Evolutionary conservation across 37 sponge, comb jelly and placozoan species (phyloP), one percentile per base, ranked within the genome.

Genomic region (Eunapius fragilis): DNA sequence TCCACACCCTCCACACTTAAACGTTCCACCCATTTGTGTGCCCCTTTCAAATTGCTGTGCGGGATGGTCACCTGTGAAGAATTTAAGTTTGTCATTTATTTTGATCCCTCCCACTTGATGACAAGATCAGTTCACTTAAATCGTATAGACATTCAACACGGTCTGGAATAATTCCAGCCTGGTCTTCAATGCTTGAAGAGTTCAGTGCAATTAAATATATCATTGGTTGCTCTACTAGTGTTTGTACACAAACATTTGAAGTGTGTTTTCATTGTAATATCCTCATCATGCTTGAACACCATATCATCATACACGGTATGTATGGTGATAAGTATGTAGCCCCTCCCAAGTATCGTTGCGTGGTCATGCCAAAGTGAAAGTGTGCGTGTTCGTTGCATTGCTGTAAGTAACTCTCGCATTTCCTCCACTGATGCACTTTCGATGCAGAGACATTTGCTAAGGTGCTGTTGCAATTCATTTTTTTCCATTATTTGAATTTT

Each of bases 341-440:
- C 86, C 37, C 34, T 47, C 25, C 50, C 31, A n/a, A 78, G 48
- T 26, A 86, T 49, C 2, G 79, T 86, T 22, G 76, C 71, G 35
- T 86, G 86, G 37, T 86, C 86, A 68, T 86, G 86, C 84, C 84
- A 84, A 31, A 84, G 35, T 32, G 72, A 68, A 19, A 84, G 84
- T 48, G 76, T 70, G 25, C 84, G 30, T 3, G 71, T 70, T 70
- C 27, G 27, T 27, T 70, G 71, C 71, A 70, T 70, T 70, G 71
- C 71, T 28, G 71, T 70, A n/a, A n/a, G n/a, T n/a, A 27, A 10
- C 71, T 70, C 71, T 70, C 27, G 9, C 71, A 28, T 70, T 11
- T 70, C 71, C 71, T 82, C 74, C 31, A n/a, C 24, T 45, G 78
- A 45, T n/a, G 41, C 28, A 25, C 24, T 31, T 26, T 75, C 76